Evolutionary conservation across 2,797 vertebrate genomes (phyloP).

Genomic region (Varecia variegata): DNA sequence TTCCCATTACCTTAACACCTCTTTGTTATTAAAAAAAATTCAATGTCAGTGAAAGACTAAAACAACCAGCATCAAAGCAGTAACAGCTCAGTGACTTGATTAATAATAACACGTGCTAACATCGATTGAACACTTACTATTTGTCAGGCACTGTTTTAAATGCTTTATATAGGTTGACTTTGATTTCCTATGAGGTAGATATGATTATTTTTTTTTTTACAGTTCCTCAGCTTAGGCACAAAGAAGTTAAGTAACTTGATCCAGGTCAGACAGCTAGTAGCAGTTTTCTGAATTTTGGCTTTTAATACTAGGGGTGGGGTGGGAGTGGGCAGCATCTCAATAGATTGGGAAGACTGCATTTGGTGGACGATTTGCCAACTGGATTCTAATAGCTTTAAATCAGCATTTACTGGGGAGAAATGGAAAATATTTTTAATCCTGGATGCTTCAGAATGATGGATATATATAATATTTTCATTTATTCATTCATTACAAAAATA

Average conservation of each 20-base stretch:
- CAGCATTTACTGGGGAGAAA: background rate
- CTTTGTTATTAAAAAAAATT: conserved; percentile 48
- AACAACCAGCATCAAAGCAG: background rate
- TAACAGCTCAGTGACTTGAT: background rate
- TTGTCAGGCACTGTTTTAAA: background rate
- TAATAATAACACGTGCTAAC: background rate
- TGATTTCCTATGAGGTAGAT: background rate
- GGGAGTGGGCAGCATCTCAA: background rate
- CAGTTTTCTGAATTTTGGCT: background rate
- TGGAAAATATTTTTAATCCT: background rate
- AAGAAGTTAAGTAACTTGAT: background rate
- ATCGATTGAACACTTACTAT: background rate
- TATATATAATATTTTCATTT: background rate
- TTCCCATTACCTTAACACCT: conserved; percentile 9
- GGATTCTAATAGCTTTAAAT: background rate
- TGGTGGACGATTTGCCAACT: background rate
- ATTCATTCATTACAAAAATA: background rate
- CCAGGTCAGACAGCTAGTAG: background rate
- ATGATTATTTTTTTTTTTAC: background rate
- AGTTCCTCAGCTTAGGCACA: background rate
- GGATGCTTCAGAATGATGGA: background rate
- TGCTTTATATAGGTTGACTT: background rate
- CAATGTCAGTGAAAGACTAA: background rate
- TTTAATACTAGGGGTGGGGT: background rate
- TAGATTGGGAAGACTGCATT: background rate